Evolutionary conservation across 2,888 invertebrate species (phyloP), one percentile per base, ranked within the genome.

Genomic region (Clistopyga incitator): DNA sequence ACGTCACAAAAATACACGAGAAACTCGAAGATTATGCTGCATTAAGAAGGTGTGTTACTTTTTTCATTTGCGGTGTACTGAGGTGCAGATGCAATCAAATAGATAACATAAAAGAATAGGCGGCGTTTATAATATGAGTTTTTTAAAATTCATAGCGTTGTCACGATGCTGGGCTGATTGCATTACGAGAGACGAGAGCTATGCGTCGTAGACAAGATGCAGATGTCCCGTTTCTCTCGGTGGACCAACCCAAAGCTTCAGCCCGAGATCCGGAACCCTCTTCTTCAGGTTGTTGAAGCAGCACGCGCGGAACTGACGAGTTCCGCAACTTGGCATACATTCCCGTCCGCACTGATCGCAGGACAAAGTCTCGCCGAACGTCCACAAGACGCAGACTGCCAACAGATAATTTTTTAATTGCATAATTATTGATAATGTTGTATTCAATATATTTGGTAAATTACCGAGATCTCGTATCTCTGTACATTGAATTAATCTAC

Each of bases 261-360:
- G 50, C 67, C 88, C 88, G 47, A 86, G 76, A 67, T 89, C 85
- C 20, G 86, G 87, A 4, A 84, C 86, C 59, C 96, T 94, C 92
- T 95, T 95, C 84, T 95, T 94, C 87, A 96, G 92, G 88, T 96
- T 96, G 93, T 96, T 96, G 94, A 96, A 96, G 91, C 96, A 96
- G 91, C 96, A 96, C 0, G 96, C 95, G 3, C 96, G 93, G 92
- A 96, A 96, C 89, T 95, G 95, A 2, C 96, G 94, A 0, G 96
- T 96, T 2, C 96, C 96, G 86, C 96, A 96, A 0, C 96, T 95
- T 0, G 95, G 93, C 13, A 95, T 94, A 86, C 96, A 96, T 91
- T 96, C 96, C 4, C 94, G 94, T 2, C 96, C 96, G 86, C 96
- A 96, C 1, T 96, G 95, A 88, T 95, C 95, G 88, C 96, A 96